These are phyloP conservation scores for Meteorus colon DNA, from an alignment of 2,888 invertebrate species.

Conservation along the genomic window DNA sequence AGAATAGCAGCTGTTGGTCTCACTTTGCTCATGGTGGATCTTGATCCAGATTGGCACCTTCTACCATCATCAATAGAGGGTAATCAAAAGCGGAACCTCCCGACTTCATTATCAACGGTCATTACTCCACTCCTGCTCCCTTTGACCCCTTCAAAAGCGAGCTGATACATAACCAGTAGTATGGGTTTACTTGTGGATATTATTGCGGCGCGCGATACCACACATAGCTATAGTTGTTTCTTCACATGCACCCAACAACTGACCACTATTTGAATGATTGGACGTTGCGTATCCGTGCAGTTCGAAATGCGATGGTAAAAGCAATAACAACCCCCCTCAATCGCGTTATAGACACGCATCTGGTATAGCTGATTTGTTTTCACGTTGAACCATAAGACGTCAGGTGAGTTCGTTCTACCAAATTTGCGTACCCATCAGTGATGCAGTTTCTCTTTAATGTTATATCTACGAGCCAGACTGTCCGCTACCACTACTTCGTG, in stretches of 20 bases:
- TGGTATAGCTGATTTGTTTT: conserved; percentile 37
- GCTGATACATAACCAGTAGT: conserved; percentile 28
- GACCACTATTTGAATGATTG: conserved; percentile 68
- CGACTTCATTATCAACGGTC: conserved; percentile 48
- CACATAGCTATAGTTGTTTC: conserved; percentile 46
- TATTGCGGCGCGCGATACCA: conserved; percentile 46
- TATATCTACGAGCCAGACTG: not conserved
- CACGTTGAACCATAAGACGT: conserved; percentile 32
- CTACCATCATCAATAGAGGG: conserved; percentile 47
- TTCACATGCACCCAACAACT: conserved; percentile 29
- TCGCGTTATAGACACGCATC: conserved; percentile 56
- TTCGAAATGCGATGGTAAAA: conserved; percentile 42
- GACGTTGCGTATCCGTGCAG: conserved; percentile 46
- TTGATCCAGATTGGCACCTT: conserved; percentile 52
- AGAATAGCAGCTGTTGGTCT: conserved; percentile 33
- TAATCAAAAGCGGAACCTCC: conserved; percentile 53
- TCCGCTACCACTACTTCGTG: too few relatives aligned
- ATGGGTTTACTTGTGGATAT: conserved; percentile 44
- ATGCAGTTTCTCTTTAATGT: not conserved
- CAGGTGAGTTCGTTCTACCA: conserved; percentile 7
- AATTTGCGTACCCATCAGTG: conserved; percentile 27
- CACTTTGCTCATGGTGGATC: conserved; percentile 18
- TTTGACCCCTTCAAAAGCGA: conserved; percentile 28
- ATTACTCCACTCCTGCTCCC: conserved; percentile 21
- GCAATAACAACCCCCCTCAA: conserved; percentile 62